Conservation (phyloP, 23 tunicate genomes). For the Phallusia fumigata region DNA sequence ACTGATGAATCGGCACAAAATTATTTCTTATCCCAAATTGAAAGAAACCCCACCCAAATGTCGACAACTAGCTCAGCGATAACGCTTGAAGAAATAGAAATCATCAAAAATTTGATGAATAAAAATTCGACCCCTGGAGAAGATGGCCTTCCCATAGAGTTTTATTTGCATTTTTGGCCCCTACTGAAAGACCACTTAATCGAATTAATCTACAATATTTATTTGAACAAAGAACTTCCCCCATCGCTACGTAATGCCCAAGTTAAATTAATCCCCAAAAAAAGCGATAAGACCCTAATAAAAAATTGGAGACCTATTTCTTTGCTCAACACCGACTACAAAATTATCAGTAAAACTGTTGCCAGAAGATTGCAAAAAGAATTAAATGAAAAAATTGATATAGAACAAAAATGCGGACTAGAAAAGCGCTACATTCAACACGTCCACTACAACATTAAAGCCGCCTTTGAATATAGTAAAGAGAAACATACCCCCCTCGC, state of each 20-base stretch:
- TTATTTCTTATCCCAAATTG: neutral
- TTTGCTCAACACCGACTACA: neutral
- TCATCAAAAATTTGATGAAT: neutral
- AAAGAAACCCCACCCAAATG: neutral
- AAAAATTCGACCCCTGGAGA: neutral
- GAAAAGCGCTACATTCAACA: neutral
- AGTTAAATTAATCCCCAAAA: neutral
- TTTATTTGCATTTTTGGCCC: neutral
- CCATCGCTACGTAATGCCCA: neutral
- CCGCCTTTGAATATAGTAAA: neutral
- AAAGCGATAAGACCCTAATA: neutral
- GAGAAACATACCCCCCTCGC: neutral
- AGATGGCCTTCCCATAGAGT: neutral
- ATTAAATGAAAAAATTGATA: neutral
- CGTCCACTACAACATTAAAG: neutral
- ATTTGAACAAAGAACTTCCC: too few species aligned
- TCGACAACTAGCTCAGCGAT: neutral
- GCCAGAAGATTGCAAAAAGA: neutral
- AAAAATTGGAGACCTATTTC: neutral
- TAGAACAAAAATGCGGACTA: conserved; percentile 8
- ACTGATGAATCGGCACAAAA: neutral
- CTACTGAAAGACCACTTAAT: too few species aligned
- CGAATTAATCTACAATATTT: too few species aligned
- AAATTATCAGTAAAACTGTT: neutral
- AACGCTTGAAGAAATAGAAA: neutral